A percentile compares a stretch with the other conserved stretches of the same genome.
Evolutionary conservation across 2,888 invertebrate genomes (phyloP).

Genomic region (Caenorhabditis sp.): DNA sequence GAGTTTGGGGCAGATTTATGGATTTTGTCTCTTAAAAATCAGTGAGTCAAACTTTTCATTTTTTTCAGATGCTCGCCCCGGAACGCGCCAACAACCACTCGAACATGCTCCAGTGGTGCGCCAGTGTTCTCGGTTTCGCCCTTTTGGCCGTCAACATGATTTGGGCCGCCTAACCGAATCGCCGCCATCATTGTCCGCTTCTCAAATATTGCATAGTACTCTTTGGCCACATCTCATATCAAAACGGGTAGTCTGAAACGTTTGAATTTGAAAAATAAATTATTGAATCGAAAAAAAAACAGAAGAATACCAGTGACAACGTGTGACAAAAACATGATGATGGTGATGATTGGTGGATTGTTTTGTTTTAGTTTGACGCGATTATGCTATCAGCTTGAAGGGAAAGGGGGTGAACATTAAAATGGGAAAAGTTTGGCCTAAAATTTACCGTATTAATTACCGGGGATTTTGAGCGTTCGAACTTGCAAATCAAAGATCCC

Average conservation of each 20-base stretch:
- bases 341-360: no score
- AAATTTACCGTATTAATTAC: no score
- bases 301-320: no score
- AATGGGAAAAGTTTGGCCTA: no score
- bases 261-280: no score
- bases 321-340: no score
- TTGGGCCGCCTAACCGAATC: constrained; percentile 12
- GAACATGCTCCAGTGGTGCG: constrained; percentile 69
- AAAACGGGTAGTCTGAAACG: neutral
- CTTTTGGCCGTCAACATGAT: constrained; percentile 65
- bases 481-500: no score
- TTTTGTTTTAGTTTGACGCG: no score
- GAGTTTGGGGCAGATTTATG: neutral
- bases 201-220: constrained; percentile 17
- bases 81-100: constrained; percentile 69
- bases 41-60: neutral
- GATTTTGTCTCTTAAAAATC: neutral
- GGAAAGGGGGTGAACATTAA: no score
- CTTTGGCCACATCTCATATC: neutral
- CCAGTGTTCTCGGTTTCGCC: constrained; percentile 65
- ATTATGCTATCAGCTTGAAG: no score
- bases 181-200: neutral
- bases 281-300: no score
- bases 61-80: constrained; percentile 67
- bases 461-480: no score